Base-by-base conservation (phyloP, 2,113 vertebrate genomes). In the Petromus typicus region DNA sequence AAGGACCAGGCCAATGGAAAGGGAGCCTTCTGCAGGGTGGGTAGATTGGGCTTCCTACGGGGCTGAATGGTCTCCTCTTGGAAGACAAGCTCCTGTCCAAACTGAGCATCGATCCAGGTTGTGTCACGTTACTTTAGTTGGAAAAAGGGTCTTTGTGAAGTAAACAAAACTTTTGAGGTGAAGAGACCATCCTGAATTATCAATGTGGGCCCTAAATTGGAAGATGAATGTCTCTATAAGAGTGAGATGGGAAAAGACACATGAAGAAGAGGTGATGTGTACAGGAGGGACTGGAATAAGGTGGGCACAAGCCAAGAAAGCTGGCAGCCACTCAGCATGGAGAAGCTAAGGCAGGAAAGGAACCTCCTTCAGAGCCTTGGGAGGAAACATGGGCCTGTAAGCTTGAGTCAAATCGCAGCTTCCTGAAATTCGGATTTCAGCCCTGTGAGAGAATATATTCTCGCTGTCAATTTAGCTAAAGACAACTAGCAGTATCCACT, bases 341-440 rank as follows among this genome's bases (percentile, higher is more conserved):
- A 54, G 45, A 43, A 5, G 75, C 37, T 30, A 40, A 57, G 85
- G 61, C 61, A 45, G 18, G 56, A 4, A 9, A 45, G 18, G 56
- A 4, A 9, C 20, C 30, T 23, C 6, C 18, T 51, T 61, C 18
- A 10, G 64, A 57, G 48, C 16, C 75, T 32, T 64, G 7, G 13
- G 22, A 37, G 22, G 30, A 34, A 22, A 17, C 13, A 0, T 7
- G 13, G n/a, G 48, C 37, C 78, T 82, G 40, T 17, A 0, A 0
- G 1, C 59, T 34, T 7, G 27, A 76, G 11, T 37, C 32, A 48
- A 30, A 16, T 43, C 48, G 16, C 12, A 1, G 20, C 51, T 43
- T 66, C 61, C 64, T 34, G 40, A 73, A 73, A 45, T 27, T 73
- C 27, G 40, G 11, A 73, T 73, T 22, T 71, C 67, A 71, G n/a